Conservation (phyloP, 2,113 vertebrate species). For the Elgaria multicarinata region DNA sequence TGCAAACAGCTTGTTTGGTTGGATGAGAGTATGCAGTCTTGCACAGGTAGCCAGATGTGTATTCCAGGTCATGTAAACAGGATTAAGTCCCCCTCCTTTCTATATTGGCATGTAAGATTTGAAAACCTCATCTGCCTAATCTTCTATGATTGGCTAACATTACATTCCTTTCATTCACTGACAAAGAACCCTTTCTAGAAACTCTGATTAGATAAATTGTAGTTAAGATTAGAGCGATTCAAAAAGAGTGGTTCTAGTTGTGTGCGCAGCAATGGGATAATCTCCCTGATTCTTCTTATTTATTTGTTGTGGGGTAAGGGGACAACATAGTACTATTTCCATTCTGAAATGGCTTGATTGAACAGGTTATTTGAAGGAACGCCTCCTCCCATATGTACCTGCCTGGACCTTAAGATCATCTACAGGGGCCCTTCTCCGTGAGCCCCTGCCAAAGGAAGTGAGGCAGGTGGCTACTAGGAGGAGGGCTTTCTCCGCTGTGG, state of each 20-base stretch:
- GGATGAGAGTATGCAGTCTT: background rate
- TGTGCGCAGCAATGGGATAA: background rate
- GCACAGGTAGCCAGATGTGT: background rate
- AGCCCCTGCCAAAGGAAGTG: no score
- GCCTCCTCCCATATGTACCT: no score
- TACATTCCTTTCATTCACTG: background rate
- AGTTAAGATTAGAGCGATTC: background rate
- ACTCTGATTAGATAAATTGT: background rate
- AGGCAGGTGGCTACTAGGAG: no score
- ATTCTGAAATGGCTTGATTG: background rate
- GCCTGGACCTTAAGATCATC: no score
- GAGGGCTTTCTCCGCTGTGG: no score
- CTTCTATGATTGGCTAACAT: background rate
- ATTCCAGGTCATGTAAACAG: background rate
- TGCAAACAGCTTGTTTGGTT: background rate
- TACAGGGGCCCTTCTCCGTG: no score
- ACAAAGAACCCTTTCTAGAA: background rate
- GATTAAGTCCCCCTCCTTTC: background rate
- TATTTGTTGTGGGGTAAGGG: no score
- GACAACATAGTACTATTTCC: background rate
- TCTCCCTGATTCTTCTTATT: background rate
- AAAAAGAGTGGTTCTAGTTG: background rate
- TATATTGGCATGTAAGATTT: background rate
- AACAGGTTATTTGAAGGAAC: no score
- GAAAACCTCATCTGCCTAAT: background rate